These are phyloP conservation scores for Argya squamiceps DNA, from an alignment of 2,797 vertebrate species.

Conservation along the genomic window DNA sequence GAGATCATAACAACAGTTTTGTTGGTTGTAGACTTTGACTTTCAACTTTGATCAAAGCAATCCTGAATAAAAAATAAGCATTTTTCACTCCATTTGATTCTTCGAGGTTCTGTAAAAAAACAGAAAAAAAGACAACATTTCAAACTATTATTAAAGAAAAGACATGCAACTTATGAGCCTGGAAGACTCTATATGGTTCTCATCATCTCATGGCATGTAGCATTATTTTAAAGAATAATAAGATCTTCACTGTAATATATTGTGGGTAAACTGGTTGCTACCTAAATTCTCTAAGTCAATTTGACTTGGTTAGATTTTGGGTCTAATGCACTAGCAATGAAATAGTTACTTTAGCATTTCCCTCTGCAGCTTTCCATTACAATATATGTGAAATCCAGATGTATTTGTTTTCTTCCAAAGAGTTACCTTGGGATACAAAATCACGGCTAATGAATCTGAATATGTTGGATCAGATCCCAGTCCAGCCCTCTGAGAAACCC, in stretches of 20 bases:
- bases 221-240: not conserved
- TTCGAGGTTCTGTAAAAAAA: not conserved
- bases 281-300: not conserved
- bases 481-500: constrained; percentile 17
- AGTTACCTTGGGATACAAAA: constrained; percentile 67
- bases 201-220: not conserved
- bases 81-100: not conserved
- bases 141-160: not conserved
- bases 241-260: not conserved
- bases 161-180: not conserved
- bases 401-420: constrained; percentile 64
- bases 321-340: not conserved
- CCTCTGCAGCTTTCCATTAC: constrained; percentile 47
- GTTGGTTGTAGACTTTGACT: not conserved
- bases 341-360: constrained; percentile 58
- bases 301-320: not conserved
- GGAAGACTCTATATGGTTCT: not conserved
- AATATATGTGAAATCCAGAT: constrained; percentile 66
- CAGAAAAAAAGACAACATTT: not conserved
- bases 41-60: not conserved
- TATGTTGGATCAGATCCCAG: constrained; percentile 50
- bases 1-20: not conserved
- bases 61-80: not conserved
- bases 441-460: constrained; percentile 48
- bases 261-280: not conserved